phyloP scores from a whole-genome alignment of 2,797 vertebrate species.

The Scyliorhinus canicula region DNA sequence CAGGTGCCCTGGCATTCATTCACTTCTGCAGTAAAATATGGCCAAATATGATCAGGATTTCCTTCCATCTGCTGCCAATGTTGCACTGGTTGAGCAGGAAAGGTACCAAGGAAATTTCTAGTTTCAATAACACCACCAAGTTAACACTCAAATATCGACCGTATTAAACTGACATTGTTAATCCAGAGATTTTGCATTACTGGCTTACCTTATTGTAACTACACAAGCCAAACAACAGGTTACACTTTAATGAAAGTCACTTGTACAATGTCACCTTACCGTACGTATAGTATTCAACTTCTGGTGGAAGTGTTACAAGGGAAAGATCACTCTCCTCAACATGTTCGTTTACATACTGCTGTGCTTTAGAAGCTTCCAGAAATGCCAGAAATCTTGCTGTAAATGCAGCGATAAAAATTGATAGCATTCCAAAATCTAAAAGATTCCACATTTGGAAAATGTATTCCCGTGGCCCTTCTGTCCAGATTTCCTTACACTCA shows the following conservation, averaged over 20 bases:
- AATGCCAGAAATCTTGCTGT: slow-evolving; percentile 75
- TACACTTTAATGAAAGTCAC: background rate
- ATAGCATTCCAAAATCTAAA: slow-evolving; percentile 79
- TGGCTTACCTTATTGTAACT: background rate
- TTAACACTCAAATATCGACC: background rate
- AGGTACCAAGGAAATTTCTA: background rate
- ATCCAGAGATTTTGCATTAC: background rate
- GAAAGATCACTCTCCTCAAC: slow-evolving; percentile 68
- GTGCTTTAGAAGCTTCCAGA: slow-evolving; percentile 75
- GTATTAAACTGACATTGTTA: background rate
- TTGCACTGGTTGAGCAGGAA: background rate
- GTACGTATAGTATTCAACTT: slow-evolving; percentile 77
- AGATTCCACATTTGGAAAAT: slow-evolving; percentile 78
- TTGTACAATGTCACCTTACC: slow-evolving; percentile 54
- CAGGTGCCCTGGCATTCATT: background rate
- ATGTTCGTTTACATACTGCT: slow-evolving; percentile 74
- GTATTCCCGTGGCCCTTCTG: slow-evolving; percentile 76
- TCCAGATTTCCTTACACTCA: slow-evolving; percentile 81
- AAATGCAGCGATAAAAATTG: slow-evolving; percentile 79
- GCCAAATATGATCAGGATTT: background rate
- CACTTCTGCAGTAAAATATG: background rate
- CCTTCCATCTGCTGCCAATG: too few relatives aligned
- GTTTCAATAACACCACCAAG: background rate
- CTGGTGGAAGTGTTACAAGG: slow-evolving; percentile 69
- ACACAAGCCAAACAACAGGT: background rate